phyloP scores from a whole-genome alignment of 2,888 invertebrate species.

The Trissoscelio sp. region DNA sequence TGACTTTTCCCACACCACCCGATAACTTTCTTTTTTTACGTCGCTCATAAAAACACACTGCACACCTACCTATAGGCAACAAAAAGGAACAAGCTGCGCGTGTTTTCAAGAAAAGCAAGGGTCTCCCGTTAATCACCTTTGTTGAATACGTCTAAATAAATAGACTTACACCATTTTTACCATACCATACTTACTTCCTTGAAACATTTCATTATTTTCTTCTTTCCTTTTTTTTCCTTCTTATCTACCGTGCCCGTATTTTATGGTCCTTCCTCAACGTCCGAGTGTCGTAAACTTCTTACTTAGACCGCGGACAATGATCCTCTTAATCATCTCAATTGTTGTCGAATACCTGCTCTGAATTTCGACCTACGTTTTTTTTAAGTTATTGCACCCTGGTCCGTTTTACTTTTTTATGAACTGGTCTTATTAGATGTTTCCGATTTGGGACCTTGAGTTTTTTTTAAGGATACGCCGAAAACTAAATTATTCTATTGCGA shows the following conservation, averaged over 20 bases:
- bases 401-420: conserved; percentile 41
- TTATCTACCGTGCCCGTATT: conserved; percentile 41
- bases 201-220: conserved; percentile 12
- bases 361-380: conserved; percentile 54
- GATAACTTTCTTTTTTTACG: conserved; percentile 59
- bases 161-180: conserved; percentile 7
- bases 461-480: conserved; percentile 57
- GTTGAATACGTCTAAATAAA: conserved; percentile 29
- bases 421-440: conserved; percentile 48
- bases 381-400: conserved; percentile 30
- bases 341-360: conserved; percentile 65
- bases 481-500: conserved; percentile 47
- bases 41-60: conserved; percentile 38
- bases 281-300: conserved; percentile 75
- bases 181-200: conserved; percentile 19
- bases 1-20: conserved; percentile 55
- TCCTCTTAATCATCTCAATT: conserved; percentile 78
- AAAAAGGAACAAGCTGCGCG: too few species aligned
- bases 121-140: conserved; percentile 38
- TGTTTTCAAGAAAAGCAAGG: conserved; percentile 47
- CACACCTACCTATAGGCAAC: background rate
- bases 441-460: conserved; percentile 44
- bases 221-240: background rate
- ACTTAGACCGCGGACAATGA: conserved; percentile 73
- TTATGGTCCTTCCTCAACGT: conserved; percentile 69